Evolutionary conservation across 2,888 invertebrate genomes (phyloP).

Genomic region (Abrostola triplasia): DNA sequence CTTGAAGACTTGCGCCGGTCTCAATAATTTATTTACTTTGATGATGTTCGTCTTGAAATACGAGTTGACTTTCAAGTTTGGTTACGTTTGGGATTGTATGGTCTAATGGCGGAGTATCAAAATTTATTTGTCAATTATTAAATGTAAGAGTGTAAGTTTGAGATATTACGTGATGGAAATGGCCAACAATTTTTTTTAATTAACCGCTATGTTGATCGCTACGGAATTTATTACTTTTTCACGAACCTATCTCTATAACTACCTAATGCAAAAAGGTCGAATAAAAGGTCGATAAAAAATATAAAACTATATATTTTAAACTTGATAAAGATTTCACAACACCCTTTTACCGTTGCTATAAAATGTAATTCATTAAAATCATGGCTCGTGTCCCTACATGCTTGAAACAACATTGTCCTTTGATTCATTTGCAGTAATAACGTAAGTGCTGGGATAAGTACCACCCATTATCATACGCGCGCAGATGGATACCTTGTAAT

Average conservation of each 20-base stretch:
- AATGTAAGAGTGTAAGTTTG: too few species aligned
- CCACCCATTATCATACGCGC: conserved; percentile 51
- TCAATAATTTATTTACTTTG: conserved; percentile 78
- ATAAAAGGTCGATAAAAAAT: too few species aligned
- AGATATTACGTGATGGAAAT: too few species aligned
- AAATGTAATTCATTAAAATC: conserved; percentile 7
- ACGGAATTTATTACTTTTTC: too few species aligned
- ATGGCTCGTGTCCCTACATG: conserved; percentile 5
- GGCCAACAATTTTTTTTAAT: too few species aligned
- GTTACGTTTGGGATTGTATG: conserved; percentile 55
- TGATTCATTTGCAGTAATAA: conserved; percentile 52
- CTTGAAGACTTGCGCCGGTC: conserved; percentile 71
- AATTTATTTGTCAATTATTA: conserved; percentile 42
- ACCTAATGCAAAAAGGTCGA: too few species aligned
- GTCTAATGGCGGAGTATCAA: conserved; percentile 46
- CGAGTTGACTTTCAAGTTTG: conserved; percentile 57
- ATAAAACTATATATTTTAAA: too few species aligned
- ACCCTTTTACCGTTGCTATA: background rate
- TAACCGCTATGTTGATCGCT: too few species aligned
- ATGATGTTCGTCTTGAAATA: conserved; percentile 61
- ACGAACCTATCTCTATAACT: too few species aligned
- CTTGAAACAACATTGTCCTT: conserved; percentile 22
- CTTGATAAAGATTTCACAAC: too few species aligned
- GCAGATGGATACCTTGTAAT: conserved; percentile 52
- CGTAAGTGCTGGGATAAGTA: conserved; percentile 59